Percentiles rank a stretch among this genome's conserved stretches.
Evolutionary conservation across 2,797 vertebrate genomes (phyloP).

Genomic region (Sylvilagus floridanus): DNA sequence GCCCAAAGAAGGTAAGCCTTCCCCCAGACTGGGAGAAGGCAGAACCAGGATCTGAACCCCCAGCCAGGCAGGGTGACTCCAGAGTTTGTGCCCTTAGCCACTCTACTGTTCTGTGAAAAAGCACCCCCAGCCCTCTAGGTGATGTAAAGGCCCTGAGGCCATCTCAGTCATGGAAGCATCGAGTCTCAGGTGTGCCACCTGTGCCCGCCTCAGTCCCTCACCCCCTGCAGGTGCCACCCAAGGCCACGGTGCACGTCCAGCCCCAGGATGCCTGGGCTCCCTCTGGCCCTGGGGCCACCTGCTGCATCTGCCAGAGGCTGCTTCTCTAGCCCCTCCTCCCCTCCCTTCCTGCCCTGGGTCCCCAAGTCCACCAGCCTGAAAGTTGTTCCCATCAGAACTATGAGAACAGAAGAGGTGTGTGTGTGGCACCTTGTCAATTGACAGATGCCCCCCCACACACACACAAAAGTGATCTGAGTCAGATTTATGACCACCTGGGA

Average conservation of each 20-base stretch:
- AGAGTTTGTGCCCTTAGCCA: background rate
- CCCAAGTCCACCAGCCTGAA: background rate
- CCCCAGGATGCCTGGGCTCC: background rate
- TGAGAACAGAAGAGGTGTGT: background rate
- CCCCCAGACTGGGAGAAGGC: background rate
- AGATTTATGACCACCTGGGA: background rate
- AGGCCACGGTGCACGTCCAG: background rate
- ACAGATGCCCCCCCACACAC: background rate
- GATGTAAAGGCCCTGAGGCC: background rate
- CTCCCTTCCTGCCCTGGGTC: too few species aligned
- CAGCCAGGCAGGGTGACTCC: background rate
- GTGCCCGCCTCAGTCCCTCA: background rate
- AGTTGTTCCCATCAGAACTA: accelerated
- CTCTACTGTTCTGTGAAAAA: background rate
- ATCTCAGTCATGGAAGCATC: background rate
- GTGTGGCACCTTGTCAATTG: background rate
- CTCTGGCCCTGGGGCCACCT: background rate
- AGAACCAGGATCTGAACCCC: background rate
- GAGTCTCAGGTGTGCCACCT: background rate
- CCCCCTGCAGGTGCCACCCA: background rate
- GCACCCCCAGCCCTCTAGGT: background rate
- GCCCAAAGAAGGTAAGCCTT: background rate
- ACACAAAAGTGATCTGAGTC: background rate
- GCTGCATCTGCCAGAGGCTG: background rate
- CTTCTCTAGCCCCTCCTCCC: background rate